Evolutionary conservation across 2,113 vertebrate genomes (phyloP).

Genomic region (Seriola rivoliana): DNA sequence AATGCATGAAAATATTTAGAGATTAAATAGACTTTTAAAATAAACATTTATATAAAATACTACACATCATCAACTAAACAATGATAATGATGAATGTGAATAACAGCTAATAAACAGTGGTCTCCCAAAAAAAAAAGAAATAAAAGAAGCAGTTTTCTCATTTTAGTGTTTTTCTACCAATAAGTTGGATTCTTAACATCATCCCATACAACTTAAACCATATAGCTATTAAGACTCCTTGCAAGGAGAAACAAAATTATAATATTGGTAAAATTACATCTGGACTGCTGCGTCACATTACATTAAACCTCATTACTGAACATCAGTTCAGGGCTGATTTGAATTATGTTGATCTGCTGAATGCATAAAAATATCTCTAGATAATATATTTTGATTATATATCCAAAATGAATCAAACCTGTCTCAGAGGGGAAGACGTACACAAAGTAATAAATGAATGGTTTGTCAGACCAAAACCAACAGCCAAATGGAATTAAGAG

Average conservation of each 20-base stretch:
- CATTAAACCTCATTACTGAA: constrained; percentile 1
- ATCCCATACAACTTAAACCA: background rate
- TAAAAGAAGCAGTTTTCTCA: background rate
- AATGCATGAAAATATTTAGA: background rate
- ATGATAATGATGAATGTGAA: background rate
- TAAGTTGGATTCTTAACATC: background rate
- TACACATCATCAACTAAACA: background rate
- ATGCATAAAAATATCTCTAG: background rate
- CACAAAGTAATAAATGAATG: background rate
- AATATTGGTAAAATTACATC: background rate
- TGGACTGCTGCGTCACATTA: background rate
- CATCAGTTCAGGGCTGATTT: background rate
- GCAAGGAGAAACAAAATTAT: background rate
- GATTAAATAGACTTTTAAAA: background rate
- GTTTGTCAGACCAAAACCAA: background rate
- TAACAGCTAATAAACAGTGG: no score
- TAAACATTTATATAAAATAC: background rate
- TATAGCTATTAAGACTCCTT: background rate
- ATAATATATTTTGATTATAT: background rate
- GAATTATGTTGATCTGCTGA: background rate
- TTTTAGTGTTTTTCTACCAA: background rate
- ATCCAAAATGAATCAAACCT: background rate
- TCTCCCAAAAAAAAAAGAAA: no score
- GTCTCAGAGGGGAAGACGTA: background rate
- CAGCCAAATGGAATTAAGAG: background rate